Conservation (phyloP, 2,113 vertebrate genomes). For the Caloenas nicobarica region DNA sequence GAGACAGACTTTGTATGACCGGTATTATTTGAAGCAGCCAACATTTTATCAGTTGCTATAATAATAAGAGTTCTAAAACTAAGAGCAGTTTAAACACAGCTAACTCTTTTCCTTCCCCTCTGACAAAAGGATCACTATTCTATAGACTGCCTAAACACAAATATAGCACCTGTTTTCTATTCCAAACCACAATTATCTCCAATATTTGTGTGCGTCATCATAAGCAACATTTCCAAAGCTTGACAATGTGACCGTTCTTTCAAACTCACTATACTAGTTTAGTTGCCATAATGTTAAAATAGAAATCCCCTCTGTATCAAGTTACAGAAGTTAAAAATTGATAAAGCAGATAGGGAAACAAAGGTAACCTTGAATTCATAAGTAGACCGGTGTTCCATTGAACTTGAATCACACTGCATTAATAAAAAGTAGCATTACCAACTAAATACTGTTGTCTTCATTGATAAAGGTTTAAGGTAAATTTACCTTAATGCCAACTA, state of each 20-base stretch:
- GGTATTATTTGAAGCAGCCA: not conserved
- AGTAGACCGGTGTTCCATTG: not conserved
- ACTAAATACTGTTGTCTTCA: not conserved
- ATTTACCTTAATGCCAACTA: not conserved
- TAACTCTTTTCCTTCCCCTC: not conserved
- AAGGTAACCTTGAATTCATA: constrained; percentile 1
- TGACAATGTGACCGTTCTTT: constrained; percentile 39
- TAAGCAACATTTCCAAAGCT: not conserved
- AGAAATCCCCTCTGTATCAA: constrained; percentile 4
- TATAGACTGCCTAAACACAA: not conserved
- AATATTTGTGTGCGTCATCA: not conserved
- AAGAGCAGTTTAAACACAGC: constrained; percentile 5
- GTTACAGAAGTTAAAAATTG: constrained; percentile 31
- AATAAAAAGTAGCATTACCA: not conserved
- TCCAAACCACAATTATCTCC: not conserved
- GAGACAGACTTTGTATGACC: not conserved
- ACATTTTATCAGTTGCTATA: not conserved
- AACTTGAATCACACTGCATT: not conserved
- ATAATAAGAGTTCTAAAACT: not conserved
- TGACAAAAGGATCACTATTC: constrained; percentile 35
- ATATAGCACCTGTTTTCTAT: not conserved
- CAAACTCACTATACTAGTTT: constrained; percentile 35
- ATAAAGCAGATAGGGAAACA: constrained; percentile 19
- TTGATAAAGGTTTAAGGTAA: not conserved
- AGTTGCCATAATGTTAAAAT: not conserved